Evolutionary conservation across 2,113 vertebrate genomes (phyloP).

Genomic region (Onychorhynchus coronatus): DNA sequence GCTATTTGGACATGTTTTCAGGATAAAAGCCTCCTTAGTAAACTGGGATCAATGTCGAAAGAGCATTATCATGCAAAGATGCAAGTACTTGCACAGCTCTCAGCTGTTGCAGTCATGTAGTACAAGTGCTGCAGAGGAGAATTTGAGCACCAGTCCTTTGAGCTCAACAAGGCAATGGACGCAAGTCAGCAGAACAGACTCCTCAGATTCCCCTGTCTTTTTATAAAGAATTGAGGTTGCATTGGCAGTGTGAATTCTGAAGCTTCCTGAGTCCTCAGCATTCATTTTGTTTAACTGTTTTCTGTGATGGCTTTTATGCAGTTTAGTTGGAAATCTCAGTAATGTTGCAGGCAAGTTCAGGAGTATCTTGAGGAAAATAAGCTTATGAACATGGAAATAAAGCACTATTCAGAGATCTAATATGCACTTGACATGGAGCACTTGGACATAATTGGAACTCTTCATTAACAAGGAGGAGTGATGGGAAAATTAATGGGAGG

Average conservation of each 20-base stretch:
- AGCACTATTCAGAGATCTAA: background rate
- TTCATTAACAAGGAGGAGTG: background rate
- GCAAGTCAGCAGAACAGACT: background rate
- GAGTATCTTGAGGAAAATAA: background rate
- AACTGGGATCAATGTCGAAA: background rate
- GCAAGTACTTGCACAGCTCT: background rate
- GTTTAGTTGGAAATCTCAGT: background rate
- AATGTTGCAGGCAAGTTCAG: background rate
- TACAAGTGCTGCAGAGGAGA: background rate
- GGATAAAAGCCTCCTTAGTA: background rate
- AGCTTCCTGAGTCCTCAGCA: background rate
- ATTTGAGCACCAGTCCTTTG: background rate
- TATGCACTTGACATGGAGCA: background rate
- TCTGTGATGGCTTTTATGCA: background rate
- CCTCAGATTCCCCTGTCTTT: background rate
- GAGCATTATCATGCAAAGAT: background rate
- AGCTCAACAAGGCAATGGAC: background rate
- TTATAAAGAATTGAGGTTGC: background rate
- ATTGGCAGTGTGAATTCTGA: background rate
- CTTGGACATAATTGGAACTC: background rate
- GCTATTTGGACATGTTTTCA: background rate
- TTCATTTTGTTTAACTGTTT: background rate
- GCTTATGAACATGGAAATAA: background rate
- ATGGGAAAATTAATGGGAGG: background rate
- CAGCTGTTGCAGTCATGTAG: background rate